phyloP scores from a whole-genome alignment of 2,797 vertebrate genomes.

The Trachops cirrhosus region DNA sequence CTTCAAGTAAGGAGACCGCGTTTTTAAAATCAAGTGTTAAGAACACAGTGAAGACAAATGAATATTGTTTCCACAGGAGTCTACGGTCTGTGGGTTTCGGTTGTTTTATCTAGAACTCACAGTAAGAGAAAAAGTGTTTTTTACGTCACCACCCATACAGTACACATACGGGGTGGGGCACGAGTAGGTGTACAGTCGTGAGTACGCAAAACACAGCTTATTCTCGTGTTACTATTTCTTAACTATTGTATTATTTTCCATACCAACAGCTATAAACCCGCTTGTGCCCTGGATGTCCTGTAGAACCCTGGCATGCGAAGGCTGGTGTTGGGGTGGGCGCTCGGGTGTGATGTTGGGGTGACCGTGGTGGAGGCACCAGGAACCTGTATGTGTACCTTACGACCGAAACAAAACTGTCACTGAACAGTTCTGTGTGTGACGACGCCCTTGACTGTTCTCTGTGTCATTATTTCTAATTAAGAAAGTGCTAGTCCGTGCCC shows the following conservation, averaged over 20 bases:
- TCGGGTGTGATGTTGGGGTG: too few relatives aligned
- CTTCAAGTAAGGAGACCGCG: background rate
- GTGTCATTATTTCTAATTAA: background rate
- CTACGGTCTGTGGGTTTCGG: background rate
- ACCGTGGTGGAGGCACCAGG: too few relatives aligned
- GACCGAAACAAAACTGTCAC: background rate
- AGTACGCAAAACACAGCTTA: too few relatives aligned
- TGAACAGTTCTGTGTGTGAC: background rate
- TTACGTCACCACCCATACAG: background rate
- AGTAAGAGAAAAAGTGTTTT: background rate
- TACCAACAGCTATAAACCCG: background rate
- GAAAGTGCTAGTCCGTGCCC: background rate
- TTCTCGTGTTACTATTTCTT: too few relatives aligned
- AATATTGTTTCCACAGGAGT: background rate
- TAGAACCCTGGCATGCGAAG: too few relatives aligned
- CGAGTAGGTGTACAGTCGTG: background rate
- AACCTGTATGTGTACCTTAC: background rate
- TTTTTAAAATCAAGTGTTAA: background rate
- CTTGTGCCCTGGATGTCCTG: too few relatives aligned
- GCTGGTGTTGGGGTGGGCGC: too few relatives aligned
- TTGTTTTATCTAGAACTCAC: background rate
- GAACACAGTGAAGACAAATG: background rate
- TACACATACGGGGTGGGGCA: background rate
- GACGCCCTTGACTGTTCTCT: background rate
- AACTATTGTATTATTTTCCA: too few relatives aligned